Base-by-base conservation (phyloP, 1,140 invertebrate species). In the Lordiphosa stackelbergi region DNA sequence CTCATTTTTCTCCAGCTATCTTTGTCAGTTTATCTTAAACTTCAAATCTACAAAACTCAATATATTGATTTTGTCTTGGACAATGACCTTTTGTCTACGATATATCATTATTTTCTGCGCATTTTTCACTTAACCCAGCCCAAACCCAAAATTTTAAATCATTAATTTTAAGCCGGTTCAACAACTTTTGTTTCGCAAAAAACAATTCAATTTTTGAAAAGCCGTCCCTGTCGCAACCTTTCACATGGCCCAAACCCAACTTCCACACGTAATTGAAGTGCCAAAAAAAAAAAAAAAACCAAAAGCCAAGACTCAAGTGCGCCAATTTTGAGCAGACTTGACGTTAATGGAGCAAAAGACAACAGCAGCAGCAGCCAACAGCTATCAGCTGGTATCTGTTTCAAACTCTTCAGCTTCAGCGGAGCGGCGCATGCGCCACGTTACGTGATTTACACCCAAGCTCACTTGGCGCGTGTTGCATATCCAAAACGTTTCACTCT, bases 331-430 rank as follows among this genome's bases (percentile, higher is more conserved):
- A 63, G 51, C 28, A 37, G 41, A 66, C 53, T 53, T 72, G 64
- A 68, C 55, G 47, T 78, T 73, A 74, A 74, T 68, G 75, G 71
- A 74, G 48, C 75, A 75, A 58, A 61, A 36, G 36, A 51, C 66
- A 53, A 37, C 56, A 79, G 75, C 66, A 65, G 70, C 66, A 66
- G 53, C 63, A 52, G 37, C 40, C 28, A 36, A 49, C 41, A 53
- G 69, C 42, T 28, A 37, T 66, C 52, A 16, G 45, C 22, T 48
- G 19, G 34, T n/a, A 13, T 45, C 57, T 10, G 40, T 46, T 47
- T 42, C 37, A 47, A 42, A 8, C 53, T 24, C 22, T 24, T 24
- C 22, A 24, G 22, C 22, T 13, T 24, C 36, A 16, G 5, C 40
- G 19, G 12, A 37, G 22, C n/a, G 42, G 36, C 57, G 59, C 63